These are phyloP conservation scores for Halichoerus grypus DNA, from an alignment of 2,113 vertebrate species.

Conservation along the genomic window DNA sequence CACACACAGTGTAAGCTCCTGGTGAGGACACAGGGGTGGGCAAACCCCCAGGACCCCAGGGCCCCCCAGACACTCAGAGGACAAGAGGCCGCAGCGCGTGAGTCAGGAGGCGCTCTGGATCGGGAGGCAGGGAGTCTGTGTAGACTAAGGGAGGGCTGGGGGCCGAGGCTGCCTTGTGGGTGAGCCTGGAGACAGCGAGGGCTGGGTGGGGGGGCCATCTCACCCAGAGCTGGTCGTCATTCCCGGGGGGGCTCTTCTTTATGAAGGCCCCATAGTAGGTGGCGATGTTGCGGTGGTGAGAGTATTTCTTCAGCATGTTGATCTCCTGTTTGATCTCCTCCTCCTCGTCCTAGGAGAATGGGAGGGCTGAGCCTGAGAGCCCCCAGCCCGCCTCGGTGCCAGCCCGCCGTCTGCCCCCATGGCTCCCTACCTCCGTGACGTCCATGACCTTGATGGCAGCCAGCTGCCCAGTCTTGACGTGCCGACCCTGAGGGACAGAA, in stretches of 20 bases:
- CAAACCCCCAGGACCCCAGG: background rate
- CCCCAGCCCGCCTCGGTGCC: background rate
- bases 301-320: constrained; percentile 98
- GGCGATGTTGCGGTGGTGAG: constrained; percentile 96
- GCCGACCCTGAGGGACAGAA: constrained; percentile 89
- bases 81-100: background rate
- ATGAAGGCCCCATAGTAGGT: constrained; percentile 97
- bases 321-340: constrained; percentile 98
- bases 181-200: background rate
- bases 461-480: constrained; percentile 96
- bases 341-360: constrained; percentile 90
- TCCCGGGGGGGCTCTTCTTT: constrained; percentile 96
- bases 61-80: background rate
- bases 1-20: background rate
- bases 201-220: constrained; percentile 28
- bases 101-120: background rate
- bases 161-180: background rate
- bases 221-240: constrained; percentile 96
- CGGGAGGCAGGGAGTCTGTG: background rate
- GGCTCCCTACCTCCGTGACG: constrained; percentile 90
- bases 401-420: background rate
- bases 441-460: constrained; percentile 98
- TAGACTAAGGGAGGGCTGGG: background rate
- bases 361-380: background rate
- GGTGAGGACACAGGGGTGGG: background rate